Conservation (phyloP, 2,888 invertebrate genomes). For the Masnerella sp. region DNA sequence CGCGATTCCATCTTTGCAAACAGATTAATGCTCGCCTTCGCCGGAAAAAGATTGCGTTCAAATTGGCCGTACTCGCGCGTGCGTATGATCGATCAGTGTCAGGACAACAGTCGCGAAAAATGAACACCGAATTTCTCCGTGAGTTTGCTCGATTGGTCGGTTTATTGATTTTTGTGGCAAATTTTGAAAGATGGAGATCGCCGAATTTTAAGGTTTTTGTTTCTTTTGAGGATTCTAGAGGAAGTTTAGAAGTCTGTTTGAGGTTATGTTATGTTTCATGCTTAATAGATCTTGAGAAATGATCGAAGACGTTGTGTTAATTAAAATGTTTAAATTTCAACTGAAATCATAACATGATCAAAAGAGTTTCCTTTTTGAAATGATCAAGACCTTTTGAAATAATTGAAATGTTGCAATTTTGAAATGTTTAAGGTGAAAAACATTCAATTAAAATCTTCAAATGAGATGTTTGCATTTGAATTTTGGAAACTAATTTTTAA, state of each 20-base stretch:
- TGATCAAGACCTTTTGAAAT: background rate
- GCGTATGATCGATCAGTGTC: slow-evolving; percentile 55
- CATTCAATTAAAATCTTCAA: too few species aligned
- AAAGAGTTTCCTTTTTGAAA: background rate
- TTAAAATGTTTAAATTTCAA: slow-evolving; percentile 23
- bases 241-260: too few species aligned
- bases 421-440: too few species aligned
- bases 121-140: slow-evolving; percentile 1
- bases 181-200: too few species aligned
- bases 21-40: slow-evolving; percentile 58
- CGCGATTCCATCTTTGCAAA: slow-evolving; percentile 58
- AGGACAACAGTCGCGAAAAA: slow-evolving; percentile 50
- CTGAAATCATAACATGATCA: slow-evolving; percentile 22
- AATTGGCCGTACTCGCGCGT: slow-evolving; percentile 54
- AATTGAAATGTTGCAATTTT: background rate
- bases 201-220: too few species aligned
- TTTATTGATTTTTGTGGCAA: slow-evolving; percentile 36
- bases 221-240: slow-evolving; percentile 26
- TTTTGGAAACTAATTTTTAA: too few species aligned
- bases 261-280: slow-evolving; percentile 27
- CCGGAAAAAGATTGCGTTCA: slow-evolving; percentile 51
- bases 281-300: slow-evolving; percentile 35
- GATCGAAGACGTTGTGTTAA: slow-evolving; percentile 8
- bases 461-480: too few species aligned
- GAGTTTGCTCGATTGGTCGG: slow-evolving; percentile 3